Conservation (phyloP, 2,888 invertebrate species). For the Cheilosia grossa region DNA sequence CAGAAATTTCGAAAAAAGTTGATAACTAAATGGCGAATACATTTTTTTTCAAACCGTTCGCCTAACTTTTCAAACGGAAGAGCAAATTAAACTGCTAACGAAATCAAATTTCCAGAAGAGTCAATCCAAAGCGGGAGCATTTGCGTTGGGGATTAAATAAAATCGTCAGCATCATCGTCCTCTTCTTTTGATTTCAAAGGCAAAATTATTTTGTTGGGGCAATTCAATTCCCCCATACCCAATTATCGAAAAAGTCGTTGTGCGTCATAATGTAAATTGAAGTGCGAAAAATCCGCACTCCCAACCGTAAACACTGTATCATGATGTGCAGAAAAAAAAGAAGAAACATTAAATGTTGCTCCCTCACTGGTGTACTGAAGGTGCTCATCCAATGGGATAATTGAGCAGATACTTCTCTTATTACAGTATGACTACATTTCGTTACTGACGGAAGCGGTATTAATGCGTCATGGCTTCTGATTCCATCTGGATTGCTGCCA, state of each 20-base stretch:
- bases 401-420: not conserved
- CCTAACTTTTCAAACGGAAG: conserved; percentile 34
- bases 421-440: not conserved
- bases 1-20: conserved; percentile 26
- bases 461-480: not conserved
- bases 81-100: conserved; percentile 28
- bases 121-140: conserved; percentile 11
- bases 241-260: conserved; percentile 13
- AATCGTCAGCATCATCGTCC: conserved; percentile 26
- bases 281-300: conserved; percentile 8
- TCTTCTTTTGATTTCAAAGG: conserved; percentile 14
- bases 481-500: not conserved
- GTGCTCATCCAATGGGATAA: conserved; percentile 3
- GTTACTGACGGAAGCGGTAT: not conserved
- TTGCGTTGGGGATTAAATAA: conserved; percentile 35
- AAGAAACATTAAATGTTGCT: not conserved
- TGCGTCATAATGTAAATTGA: not conserved
- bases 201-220: conserved; percentile 18
- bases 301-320: not conserved
- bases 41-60: not conserved
- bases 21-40: conserved; percentile 22
- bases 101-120: conserved; percentile 34
- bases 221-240: conserved; percentile 22
- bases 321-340: too few relatives aligned
- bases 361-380: not conserved